Evolutionary conservation across 2,888 invertebrate genomes (phyloP).

Genomic region (Copidosoma aretas): DNA sequence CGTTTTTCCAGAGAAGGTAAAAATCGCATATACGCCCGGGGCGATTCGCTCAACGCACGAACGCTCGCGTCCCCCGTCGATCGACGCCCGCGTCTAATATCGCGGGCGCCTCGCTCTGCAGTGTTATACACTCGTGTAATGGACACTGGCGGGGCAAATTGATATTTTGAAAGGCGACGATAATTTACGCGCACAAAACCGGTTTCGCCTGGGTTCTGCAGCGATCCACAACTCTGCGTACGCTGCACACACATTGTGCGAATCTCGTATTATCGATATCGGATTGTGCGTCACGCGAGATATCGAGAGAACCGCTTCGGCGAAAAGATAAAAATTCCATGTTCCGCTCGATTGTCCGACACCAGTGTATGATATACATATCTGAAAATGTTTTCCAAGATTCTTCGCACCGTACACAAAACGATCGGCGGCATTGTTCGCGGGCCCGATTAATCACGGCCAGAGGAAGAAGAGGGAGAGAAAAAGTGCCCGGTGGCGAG

Average conservation of each 20-base stretch:
- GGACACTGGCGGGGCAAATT: conserved; percentile 39
- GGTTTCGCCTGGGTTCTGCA: conserved; percentile 23
- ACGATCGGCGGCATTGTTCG: not conserved
- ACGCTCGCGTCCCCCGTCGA: not conserved
- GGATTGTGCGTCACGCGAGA: not conserved
- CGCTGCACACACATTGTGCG: not conserved
- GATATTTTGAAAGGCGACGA: conserved; percentile 40
- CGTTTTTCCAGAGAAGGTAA: no score
- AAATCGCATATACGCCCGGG: no score
- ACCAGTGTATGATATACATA: no score
- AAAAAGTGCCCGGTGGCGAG: conserved; percentile 12
- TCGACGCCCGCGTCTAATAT: not conserved
- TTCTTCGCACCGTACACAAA: not conserved
- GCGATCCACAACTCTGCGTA: not conserved
- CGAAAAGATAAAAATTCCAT: not conserved
- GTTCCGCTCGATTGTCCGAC: not conserved
- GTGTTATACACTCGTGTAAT: conserved; percentile 25
- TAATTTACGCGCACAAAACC: conserved; percentile 39
- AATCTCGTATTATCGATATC: not conserved
- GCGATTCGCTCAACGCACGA: no score
- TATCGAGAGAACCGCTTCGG: not conserved
- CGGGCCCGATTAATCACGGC: not conserved
- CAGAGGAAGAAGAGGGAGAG: not conserved
- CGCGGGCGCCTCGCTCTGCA: no score
- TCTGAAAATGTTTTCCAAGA: not conserved